Percentiles rank a stretch among this genome's conserved stretches.
Evolutionary conservation across 2,113 vertebrate species (phyloP).

Genomic region (Desmodus rotundus): DNA sequence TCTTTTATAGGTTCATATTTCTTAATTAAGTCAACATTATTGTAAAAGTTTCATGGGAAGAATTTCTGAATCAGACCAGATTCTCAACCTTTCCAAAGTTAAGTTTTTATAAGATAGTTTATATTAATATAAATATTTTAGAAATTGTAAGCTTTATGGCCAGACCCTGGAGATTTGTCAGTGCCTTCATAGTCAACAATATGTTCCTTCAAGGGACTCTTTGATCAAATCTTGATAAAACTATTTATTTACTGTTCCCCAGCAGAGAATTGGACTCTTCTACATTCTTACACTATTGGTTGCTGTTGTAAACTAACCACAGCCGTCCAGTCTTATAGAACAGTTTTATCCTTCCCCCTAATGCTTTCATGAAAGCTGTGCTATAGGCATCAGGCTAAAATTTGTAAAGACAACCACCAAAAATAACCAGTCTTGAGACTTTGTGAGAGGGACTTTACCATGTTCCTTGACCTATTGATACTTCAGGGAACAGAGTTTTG

Average conservation of each 20-base stretch:
- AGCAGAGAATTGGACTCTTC: background rate
- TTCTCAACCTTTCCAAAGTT: background rate
- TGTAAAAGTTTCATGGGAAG: background rate
- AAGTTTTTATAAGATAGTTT: background rate
- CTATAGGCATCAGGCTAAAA: background rate
- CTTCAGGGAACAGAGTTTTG: background rate
- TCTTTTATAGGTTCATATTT: background rate
- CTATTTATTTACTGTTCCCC: background rate
- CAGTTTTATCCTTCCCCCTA: background rate
- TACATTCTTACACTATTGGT: background rate
- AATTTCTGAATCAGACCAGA: background rate
- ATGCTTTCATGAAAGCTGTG: background rate
- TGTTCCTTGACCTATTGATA: background rate
- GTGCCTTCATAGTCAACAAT: background rate
- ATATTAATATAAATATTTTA: slow-evolving; percentile 27
- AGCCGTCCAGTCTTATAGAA: background rate
- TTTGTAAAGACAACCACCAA: background rate
- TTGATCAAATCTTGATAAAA: background rate
- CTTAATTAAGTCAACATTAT: background rate
- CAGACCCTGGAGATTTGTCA: background rate
- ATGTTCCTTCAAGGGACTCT: background rate
- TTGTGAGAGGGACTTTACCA: background rate
- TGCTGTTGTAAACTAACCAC: background rate
- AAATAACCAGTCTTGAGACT: background rate
- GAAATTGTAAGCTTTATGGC: background rate